These are phyloP conservation scores for Pelvicachromis taeniatus DNA, from an alignment of 2,113 vertebrate genomes.

Conservation along the genomic window DNA sequence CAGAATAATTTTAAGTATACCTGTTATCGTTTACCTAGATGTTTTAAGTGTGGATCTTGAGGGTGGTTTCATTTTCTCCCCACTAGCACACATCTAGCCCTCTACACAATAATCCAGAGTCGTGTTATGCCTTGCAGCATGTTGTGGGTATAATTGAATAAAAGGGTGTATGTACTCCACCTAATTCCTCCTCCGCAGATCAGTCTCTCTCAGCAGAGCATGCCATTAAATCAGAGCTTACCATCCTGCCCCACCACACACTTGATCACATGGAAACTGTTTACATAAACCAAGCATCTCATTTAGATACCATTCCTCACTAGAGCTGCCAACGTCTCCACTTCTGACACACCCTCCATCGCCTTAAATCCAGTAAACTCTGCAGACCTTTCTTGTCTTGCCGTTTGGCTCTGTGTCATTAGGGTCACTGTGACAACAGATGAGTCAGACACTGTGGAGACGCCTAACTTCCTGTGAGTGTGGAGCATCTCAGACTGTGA, in stretches of 20 bases:
- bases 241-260: constrained; percentile 5
- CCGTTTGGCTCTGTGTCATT: constrained; percentile 35
- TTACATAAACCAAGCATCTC: constrained; percentile 26
- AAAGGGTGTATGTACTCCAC: constrained; percentile 9
- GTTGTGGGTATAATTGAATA: constrained; percentile 5
- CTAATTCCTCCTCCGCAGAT: constrained; percentile 23
- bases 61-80: not conserved
- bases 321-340: not conserved
- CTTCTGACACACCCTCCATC: constrained; percentile 29
- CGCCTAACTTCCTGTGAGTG: constrained; percentile 68
- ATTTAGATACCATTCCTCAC: not conserved
- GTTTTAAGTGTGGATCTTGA: not conserved
- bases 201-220: not conserved
- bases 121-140: not conserved
- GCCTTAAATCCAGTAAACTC: constrained; percentile 18
- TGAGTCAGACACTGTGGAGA: constrained; percentile 66
- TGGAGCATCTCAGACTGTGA: constrained; percentile 21
- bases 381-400: constrained; percentile 57
- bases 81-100: not conserved
- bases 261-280: constrained; percentile 39
- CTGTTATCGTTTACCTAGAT: not conserved
- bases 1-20: not conserved
- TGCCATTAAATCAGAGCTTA: constrained; percentile 7
- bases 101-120: not conserved
- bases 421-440: constrained; percentile 57